Base-by-base conservation (phyloP, 2,797 vertebrate genomes). In the Hylomyscus alleni region DNA sequence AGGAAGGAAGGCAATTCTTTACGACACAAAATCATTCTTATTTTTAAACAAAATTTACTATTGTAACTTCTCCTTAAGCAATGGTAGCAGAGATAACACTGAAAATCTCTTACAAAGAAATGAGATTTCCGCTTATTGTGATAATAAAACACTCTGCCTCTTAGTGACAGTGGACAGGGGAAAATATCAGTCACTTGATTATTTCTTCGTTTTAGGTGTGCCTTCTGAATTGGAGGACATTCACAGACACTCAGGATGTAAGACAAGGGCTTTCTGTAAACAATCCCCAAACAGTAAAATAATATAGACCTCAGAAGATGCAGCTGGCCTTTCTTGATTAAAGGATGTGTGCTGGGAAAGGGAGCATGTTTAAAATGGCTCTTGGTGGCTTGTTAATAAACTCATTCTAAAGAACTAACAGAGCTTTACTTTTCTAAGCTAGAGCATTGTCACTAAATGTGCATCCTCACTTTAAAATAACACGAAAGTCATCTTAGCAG, bases 41-140 rank as follows among this genome's bases (percentile, higher is more conserved):
- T 96, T 93, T 98, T 98, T 81, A 94, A 96, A 90, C 84, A 97
- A 94, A 96, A 91, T 98, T 97, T 97, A 95, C 98, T 95, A 95
- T 97, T 98, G 96, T 97, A 96, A 98, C 98, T 98, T 98, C 95
- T 98, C 94, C 96, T 97, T 96, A 97, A 97, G 95, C 77, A 94
- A 94, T 95, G 94, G 80, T 96, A 96, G 89, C 67, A 97, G 96
- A 98, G 98, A 98, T 98, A 98, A 98, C 96, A 97, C 97, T 97
- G 98, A 96, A 97, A 97, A 89, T 97, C 97, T 80, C 97, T 85
- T 80, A 93, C 97, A 98, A 98, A 98, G 98, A 98, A 98, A 98
- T 96, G 97, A 98, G 95, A 98, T 98, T 98, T 98, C 98, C 98
- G 98, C 97, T 98, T 93, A 98, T 98, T 98, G 98, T 98, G 97